Evolutionary conservation across 2,113 vertebrate genomes (phyloP).

Genomic region (Cavia porcellus): DNA sequence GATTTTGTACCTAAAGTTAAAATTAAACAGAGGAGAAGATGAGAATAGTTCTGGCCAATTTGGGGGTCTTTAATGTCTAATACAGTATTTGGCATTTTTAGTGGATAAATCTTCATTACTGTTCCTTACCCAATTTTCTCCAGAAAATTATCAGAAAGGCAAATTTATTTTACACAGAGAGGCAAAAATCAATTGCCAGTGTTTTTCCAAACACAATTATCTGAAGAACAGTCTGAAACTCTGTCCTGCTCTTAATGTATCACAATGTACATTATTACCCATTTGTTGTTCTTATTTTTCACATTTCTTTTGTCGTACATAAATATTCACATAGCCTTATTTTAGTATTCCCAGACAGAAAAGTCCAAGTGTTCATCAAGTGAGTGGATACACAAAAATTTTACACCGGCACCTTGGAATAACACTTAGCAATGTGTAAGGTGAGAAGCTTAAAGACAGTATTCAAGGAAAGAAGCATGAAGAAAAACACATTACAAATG

Average conservation of each 20-base stretch:
- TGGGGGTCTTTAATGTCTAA: background rate
- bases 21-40: background rate
- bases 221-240: background rate
- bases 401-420: background rate
- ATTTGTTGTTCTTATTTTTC: background rate
- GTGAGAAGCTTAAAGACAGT: background rate
- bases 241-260: background rate
- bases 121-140: background rate
- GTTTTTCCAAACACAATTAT: background rate
- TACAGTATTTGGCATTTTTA: slow-evolving; percentile 26
- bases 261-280: background rate
- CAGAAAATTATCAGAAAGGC: slow-evolving; percentile 14
- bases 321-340: background rate
- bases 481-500: background rate
- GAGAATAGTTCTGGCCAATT: background rate
- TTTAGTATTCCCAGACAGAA: background rate
- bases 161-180: background rate
- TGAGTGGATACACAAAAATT: background rate
- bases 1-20: background rate
- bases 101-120: background rate
- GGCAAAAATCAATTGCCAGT: background rate
- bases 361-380: background rate
- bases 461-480: background rate
- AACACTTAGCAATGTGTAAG: background rate
- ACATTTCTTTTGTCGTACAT: background rate